Conservation (phyloP, 2,888 invertebrate genomes). For the Conchocele bisecta region DNA sequence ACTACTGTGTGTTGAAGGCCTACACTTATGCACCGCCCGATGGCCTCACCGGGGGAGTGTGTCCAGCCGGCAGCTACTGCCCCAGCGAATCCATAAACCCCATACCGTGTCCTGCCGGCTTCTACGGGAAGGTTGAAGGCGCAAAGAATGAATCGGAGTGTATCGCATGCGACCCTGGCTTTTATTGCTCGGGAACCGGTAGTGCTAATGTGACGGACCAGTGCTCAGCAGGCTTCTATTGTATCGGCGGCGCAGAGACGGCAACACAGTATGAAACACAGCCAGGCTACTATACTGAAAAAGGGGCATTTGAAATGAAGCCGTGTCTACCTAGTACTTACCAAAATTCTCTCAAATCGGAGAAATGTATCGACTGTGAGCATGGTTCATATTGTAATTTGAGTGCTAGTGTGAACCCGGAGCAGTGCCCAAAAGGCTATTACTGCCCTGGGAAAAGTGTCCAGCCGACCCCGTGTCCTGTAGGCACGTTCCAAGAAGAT, state of each 20-base stretch:
- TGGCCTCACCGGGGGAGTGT: slow-evolving; percentile 79
- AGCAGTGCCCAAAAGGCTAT: slow-evolving; percentile 76
- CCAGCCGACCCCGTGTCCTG: slow-evolving; percentile 77
- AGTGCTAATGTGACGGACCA: slow-evolving; percentile 72
- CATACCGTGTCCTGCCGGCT: slow-evolving; percentile 75
- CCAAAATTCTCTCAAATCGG: slow-evolving; percentile 71
- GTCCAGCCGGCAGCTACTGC: slow-evolving; percentile 81
- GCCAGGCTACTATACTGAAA: slow-evolving; percentile 76
- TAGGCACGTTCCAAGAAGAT: slow-evolving; percentile 74
- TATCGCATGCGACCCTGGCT: slow-evolving; percentile 81
- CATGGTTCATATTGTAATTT: slow-evolving; percentile 80
- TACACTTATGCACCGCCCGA: slow-evolving; percentile 82
- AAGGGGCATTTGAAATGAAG: slow-evolving; percentile 78
- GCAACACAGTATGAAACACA: slow-evolving; percentile 76
- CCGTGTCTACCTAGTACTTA: slow-evolving; percentile 78
- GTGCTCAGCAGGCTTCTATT: slow-evolving; percentile 80
- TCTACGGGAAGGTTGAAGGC: slow-evolving; percentile 78
- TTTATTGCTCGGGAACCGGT: slow-evolving; percentile 79
- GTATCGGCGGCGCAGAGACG: slow-evolving; percentile 77
- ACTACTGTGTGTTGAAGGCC: slow-evolving; percentile 79
- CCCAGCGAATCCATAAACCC: slow-evolving; percentile 77
- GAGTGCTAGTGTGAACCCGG: slow-evolving; percentile 68
- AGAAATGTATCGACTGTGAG: slow-evolving; percentile 74
- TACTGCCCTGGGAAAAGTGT: slow-evolving; percentile 78
- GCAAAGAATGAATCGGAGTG: slow-evolving; percentile 79